Evolutionary conservation across 2,888 invertebrate species (phyloP), one percentile per base, ranked within the genome.

Genomic region (Cephus nigrinus): DNA sequence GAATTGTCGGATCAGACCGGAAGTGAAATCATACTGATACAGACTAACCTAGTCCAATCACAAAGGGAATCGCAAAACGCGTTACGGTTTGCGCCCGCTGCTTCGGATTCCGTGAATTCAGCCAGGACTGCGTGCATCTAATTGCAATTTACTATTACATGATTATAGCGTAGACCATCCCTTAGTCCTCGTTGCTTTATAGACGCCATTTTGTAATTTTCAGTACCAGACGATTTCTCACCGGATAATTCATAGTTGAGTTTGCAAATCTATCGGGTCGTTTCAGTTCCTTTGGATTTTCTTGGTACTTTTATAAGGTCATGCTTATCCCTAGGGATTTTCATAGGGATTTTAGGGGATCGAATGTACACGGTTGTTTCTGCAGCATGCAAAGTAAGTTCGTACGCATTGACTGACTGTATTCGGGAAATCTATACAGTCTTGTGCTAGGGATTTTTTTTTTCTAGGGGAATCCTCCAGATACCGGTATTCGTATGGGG

Each of bases 1-100:
- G 31, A 71, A 32, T 31, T 71, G 71, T 74, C 55, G 23, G 23
- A 55, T 55, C 55, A 55, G 9, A 23, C 55, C 55, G 55, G 55
- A 55, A 55, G 55, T 55, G 55, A 55, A 55, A 23, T 55, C 55
- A 55, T 55, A 55, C 55, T 55, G 55, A 55, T 23, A 9, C 55
- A 55, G 55, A 55, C 55, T 55, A 82, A 81, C 72, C 76, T 84
- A 79, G 81, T 76, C 79, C 55, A 82, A 79, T 81, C 81, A 84
- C 88, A 87, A 87, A 87, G 86, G 85, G 88, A 87, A 87, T 88
- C 82, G 82, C 84, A 83, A 85, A 87, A 81, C 84, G 82, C 80
- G 79, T 85, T 83, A 82, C 78, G 68, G 32, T 40, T 23, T 36
- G 74, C 72, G 75, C 72, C 76, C 68, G 15, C 55, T 72, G 75